Evolutionary conservation across 2,797 vertebrate genomes (phyloP).

Genomic region (Halcyon badia): DNA sequence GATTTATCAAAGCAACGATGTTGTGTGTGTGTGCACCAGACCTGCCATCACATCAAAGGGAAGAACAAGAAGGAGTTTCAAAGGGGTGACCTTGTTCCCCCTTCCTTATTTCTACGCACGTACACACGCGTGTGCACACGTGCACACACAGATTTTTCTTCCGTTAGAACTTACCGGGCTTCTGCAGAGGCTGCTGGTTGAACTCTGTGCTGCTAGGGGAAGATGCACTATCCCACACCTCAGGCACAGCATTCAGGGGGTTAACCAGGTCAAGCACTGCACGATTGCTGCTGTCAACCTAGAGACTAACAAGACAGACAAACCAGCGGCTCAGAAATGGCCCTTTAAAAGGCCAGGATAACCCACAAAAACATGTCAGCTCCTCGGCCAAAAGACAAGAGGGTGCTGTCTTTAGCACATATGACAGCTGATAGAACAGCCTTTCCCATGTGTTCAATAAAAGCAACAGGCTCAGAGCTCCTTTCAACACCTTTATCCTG

Average conservation of each 20-base stretch:
- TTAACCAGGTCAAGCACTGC: neutral
- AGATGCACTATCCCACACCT: neutral
- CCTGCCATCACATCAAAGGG: conserved; percentile 66
- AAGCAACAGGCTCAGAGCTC: neutral
- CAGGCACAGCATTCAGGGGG: neutral
- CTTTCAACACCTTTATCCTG: conserved; percentile 49
- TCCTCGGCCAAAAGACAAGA: neutral
- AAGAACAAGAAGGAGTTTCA: conserved; percentile 55
- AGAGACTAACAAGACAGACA: neutral
- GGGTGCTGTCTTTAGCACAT: neutral
- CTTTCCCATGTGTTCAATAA: conserved; percentile 26
- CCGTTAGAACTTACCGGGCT: neutral
- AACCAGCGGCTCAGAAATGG: neutral
- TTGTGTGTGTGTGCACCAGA: conserved; percentile 24
- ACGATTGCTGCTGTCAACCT: rapidly evolving
- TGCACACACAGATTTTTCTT: neutral
- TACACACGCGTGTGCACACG: rapidly evolving
- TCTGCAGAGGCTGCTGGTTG: neutral
- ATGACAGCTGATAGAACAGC: conserved; percentile 41
- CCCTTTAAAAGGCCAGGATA: neutral
- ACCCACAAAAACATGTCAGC: neutral
- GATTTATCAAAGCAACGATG: conserved; percentile 70
- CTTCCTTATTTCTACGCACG: rapidly evolving
- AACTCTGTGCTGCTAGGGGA: neutral
- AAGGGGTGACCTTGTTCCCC: conserved; percentile 5